Base-by-base conservation (phyloP, 2,113 vertebrate species). In the Mixornis gularis region DNA sequence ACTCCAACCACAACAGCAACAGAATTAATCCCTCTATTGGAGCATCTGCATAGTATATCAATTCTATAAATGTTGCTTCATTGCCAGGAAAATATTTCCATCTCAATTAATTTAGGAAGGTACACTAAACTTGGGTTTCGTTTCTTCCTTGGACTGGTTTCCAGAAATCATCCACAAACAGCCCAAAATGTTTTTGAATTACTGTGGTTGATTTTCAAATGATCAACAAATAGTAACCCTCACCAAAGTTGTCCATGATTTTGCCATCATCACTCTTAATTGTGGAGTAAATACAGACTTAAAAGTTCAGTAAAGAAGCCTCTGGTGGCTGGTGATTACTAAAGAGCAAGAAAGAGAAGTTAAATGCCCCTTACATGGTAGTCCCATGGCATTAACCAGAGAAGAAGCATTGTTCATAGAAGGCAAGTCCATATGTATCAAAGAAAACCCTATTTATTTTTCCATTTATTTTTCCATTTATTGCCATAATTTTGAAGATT, bases 101-200 rank as follows among this genome's bases (percentile, higher is more conserved):
- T 21, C 17, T 62, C 38, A 71, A 55, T 63, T 59, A 30, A 56
- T 59, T 70, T 70, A 63, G 46, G 53, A 76, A 51, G 2, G 8
- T 74, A 38, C 13, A 9, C 14, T 36, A 36, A 36, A 36, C 36
- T 36, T 68, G 20, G 38, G 3, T 62, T 87, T 82, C 0, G 0
- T 73, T 85, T 92, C 41, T 87, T 79, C 27, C 34, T 77, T 48
- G 13, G 32, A 1, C 29, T 77, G 5, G 10, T 69, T 91, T 85
- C 46, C 34, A 87, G 29, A 73, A 82, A 46, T 70, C 15, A 36
- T 63, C 24, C 16, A 58, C 0, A 0, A 76, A 38, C 11, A 82
- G 6, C 7, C 62, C 21, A 70, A 22, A 71, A 2, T 70, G 24
- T 77, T 62, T 91, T 43, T 77, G 2, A 77, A 27, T 56, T 58